Base-by-base conservation (phyloP, 1,140 invertebrate species). In the Mamestra configurata region DNA sequence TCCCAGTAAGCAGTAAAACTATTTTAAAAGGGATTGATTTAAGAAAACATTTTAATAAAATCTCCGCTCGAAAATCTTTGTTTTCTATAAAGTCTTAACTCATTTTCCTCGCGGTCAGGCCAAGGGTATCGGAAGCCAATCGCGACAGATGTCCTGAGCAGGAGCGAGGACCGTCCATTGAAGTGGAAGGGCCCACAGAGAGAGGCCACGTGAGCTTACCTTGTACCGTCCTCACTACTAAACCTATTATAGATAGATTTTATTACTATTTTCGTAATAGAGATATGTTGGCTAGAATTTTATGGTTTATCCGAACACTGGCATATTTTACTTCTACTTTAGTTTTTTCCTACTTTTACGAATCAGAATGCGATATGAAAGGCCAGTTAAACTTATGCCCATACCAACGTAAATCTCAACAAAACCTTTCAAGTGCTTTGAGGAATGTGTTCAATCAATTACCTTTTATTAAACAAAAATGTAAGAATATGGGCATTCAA, bases 131-230 rank as follows among this genome's bases (percentile, higher is more conserved):
- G 20, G 8, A 13, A 13, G 22, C 22, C 53, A 57, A 57, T 61
- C 59, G 51, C n/a, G 24, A 37, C 15, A 61, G 31, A 61, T 37
- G 59, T 61, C 59, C 31, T 18, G 59, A 31, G 24, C 59, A 61
- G 59, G 5, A 35, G 15, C 59, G 13, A 18, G 31, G 59, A 37
- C 59, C 27, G 27, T 22, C 27, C 59, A 24, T 31, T 61, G 11
- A 8, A 35, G 22, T 61, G 31, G 59, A 61, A 61, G 59, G 24
- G 31, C n/a, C 31, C 53, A 24, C 11, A 20, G 15, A 7, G 27
- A 4, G 31, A 37, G 59, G 31, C 15, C 27, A 35, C 22, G 59
- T 31, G 24, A 22, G 51, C 18, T 53, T 61, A 35, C 59, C 59
- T 61, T 61, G 59, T 35, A 61, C 31, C 59, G 43, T 35, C 6